These are phyloP conservation scores for Parazoanthus darwini DNA, from an alignment of 92 coral and sea anemone species.

Conservation along the genomic window DNA sequence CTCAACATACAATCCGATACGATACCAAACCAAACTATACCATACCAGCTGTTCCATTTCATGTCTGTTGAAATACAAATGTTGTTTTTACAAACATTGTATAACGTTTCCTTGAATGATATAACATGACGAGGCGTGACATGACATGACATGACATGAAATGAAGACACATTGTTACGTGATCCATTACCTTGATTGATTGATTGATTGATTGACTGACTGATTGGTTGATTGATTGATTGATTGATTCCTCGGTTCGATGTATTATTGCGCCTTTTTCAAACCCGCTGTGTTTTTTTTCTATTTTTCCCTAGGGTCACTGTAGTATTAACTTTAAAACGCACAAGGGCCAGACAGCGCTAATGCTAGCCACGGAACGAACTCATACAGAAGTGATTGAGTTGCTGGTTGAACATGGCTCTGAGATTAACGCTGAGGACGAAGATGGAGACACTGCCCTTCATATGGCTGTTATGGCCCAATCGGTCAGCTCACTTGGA, in stretches of 20 bases:
- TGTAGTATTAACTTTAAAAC: constrained; percentile 61
- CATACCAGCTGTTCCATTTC: not conserved
- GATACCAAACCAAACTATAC: not conserved
- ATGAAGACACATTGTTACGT: not conserved
- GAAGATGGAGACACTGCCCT: constrained; percentile 81
- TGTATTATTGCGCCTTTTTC: not conserved
- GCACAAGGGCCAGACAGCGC: constrained; percentile 68
- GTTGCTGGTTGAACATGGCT: constrained; percentile 62
- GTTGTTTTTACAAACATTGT: too few relatives aligned
- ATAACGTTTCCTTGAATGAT: not conserved
- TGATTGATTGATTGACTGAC: not conserved
- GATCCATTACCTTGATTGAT: not conserved
- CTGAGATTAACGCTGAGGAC: constrained; percentile 63
- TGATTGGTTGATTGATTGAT: not conserved
- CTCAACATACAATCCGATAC: not conserved
- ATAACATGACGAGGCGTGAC: too few relatives aligned
- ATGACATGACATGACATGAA: too few relatives aligned
- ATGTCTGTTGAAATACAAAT: not conserved
- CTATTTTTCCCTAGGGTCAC: constrained; percentile 58
- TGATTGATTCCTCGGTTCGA: not conserved
- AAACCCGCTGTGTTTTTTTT: not conserved
- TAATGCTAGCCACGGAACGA: constrained; percentile 64
- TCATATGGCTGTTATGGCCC: constrained; percentile 72
- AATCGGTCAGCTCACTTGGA: constrained; percentile 50
- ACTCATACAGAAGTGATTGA: constrained; percentile 59